Evolutionary conservation across 2,113 vertebrate species (phyloP).

Genomic region (Cebus imitator): DNA sequence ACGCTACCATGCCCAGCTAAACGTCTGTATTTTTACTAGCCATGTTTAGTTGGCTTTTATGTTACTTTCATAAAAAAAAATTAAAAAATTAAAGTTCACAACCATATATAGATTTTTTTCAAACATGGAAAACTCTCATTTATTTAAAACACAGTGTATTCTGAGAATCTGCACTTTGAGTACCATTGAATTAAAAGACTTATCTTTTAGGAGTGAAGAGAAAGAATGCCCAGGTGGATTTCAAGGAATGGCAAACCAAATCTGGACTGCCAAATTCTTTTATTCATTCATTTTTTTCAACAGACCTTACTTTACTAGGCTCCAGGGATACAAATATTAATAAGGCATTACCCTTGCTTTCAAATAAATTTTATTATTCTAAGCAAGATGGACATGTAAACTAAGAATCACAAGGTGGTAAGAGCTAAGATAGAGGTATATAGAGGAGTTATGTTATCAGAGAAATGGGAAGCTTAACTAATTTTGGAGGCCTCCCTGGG

Average conservation of each 20-base stretch:
- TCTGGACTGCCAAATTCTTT: background rate
- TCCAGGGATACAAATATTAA: conserved; percentile 1
- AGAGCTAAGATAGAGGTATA: background rate
- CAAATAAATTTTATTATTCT: background rate
- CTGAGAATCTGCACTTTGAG: background rate
- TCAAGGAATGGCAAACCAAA: background rate
- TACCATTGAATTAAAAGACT: background rate
- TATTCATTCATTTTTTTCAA: conserved; percentile 20
- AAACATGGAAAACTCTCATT: background rate
- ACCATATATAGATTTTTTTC: conserved; percentile 3
- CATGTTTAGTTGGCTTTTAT: background rate
- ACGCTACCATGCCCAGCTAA: no score
- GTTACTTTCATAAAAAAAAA: background rate
- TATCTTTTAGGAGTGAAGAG: background rate
- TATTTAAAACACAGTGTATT: conserved; percentile 19
- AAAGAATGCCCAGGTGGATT: background rate
- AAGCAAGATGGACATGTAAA: conserved; percentile 2
- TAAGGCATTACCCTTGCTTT: background rate
- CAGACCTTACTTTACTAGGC: background rate
- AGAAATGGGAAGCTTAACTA: background rate
- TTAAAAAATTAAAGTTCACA: background rate
- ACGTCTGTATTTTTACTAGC: background rate
- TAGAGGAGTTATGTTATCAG: background rate
- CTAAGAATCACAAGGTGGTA: background rate
- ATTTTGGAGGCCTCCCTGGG: background rate